phyloP scores from a whole-genome alignment of 2,888 invertebrate genomes.

The Oligia latruncula region DNA sequence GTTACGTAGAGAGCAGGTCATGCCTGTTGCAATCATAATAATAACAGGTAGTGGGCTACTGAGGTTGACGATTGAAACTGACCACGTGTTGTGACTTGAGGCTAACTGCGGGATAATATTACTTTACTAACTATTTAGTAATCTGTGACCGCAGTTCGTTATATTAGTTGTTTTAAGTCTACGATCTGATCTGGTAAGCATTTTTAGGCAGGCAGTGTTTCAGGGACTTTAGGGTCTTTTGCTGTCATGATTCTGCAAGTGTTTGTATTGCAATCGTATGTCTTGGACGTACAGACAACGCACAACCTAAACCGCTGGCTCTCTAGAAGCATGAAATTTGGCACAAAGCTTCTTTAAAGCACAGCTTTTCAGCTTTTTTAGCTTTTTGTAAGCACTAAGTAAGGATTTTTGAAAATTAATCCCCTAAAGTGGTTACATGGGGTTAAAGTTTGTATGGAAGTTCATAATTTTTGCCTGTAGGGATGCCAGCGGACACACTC shows the following conservation, averaged over 20 bases:
- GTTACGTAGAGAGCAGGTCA: constrained; percentile 1
- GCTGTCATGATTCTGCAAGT: not conserved
- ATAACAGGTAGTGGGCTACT: not conserved
- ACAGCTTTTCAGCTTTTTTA: too few relatives aligned
- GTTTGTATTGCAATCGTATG: not conserved
- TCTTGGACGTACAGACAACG: not conserved
- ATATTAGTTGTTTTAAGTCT: not conserved
- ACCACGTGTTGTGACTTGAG: not conserved
- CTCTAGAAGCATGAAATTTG: not conserved
- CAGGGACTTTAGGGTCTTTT: not conserved
- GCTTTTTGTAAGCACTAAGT: too few relatives aligned
- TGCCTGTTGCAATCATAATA: constrained; percentile 1
- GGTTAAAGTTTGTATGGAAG: not conserved
- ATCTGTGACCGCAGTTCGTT: not conserved
- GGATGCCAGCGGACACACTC: not conserved
- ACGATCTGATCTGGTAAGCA: not conserved
- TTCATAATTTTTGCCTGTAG: not conserved
- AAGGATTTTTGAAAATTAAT: not conserved
- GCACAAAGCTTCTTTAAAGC: not conserved
- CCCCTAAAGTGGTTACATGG: not conserved
- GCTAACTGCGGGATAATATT: not conserved
- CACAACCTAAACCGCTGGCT: not conserved
- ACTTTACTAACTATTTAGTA: too few relatives aligned
- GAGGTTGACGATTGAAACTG: too few relatives aligned
- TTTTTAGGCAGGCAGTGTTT: not conserved